Conservation (phyloP, 2,888 invertebrate genomes). For the Acronicta aceris region DNA sequence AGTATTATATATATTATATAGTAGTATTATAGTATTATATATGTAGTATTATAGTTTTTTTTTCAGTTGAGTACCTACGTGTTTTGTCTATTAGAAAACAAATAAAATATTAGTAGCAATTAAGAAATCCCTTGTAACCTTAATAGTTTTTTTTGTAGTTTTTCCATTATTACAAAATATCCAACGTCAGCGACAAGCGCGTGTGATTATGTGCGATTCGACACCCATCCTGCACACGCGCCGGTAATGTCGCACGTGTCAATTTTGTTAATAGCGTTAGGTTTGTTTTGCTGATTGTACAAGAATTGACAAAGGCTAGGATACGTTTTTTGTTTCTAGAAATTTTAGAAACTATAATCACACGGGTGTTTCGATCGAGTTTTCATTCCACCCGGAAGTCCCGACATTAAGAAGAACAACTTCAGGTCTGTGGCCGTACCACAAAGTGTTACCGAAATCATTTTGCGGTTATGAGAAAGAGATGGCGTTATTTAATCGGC, state of each 20-base stretch:
- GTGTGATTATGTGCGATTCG: slow-evolving; percentile 38
- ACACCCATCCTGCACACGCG: slow-evolving; percentile 17
- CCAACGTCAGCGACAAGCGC: slow-evolving; percentile 25
- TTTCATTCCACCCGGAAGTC: too few relatives aligned
- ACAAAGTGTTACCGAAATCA: too few relatives aligned
- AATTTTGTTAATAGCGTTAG: slow-evolving; percentile 21
- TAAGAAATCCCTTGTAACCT: not conserved
- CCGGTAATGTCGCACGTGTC: slow-evolving; percentile 35
- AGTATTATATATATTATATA: too few relatives aligned
- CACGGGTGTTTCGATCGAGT: too few relatives aligned
- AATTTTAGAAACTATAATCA: not conserved
- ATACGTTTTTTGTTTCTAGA: not conserved
- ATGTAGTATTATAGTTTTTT: too few relatives aligned
- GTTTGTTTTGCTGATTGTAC: slow-evolving; percentile 25
- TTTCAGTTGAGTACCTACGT: too few relatives aligned
- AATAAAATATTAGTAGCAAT: not conserved
- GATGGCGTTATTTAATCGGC: too few relatives aligned
- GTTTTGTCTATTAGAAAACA: too few relatives aligned
- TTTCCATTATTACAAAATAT: slow-evolving; percentile 26
- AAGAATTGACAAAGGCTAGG: not conserved
- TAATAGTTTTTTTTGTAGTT: slow-evolving; percentile 17
- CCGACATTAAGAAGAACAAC: too few relatives aligned
- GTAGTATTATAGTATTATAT: too few relatives aligned
- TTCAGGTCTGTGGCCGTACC: too few relatives aligned
- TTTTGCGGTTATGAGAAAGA: too few relatives aligned